A percentile compares a stretch with the other conserved stretches of the same genome.
Evolutionary conservation across 92 coral and sea anemone species (phyloP).

Genomic region (Phenganax subtilis): DNA sequence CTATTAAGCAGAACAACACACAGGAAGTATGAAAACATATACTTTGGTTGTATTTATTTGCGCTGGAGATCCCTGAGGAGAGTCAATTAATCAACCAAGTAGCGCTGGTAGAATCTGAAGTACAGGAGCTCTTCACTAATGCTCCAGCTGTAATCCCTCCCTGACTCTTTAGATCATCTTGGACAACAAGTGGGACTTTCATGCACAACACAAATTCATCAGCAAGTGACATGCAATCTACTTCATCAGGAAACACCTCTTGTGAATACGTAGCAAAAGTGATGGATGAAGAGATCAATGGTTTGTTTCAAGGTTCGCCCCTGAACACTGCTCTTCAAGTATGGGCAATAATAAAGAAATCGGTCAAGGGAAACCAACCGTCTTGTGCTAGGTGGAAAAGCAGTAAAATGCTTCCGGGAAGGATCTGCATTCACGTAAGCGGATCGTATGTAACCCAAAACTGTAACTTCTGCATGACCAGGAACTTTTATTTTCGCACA

Average conservation of each 20-base stretch:
- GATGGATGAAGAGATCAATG: constrained; percentile 14
- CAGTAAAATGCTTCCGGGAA: constrained; percentile 28
- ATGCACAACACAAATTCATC: not conserved
- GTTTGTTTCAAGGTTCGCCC: constrained; percentile 22
- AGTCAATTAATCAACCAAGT: constrained; percentile 24
- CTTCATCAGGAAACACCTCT: constrained; percentile 11
- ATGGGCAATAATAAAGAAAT: not conserved
- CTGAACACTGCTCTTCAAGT: constrained; percentile 16
- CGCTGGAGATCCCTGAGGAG: constrained; percentile 18
- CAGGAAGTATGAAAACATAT: constrained; percentile 34
- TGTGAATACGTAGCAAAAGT: not conserved
- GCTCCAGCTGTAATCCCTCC: constrained; percentile 32
- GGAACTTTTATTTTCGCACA: constrained; percentile 42
- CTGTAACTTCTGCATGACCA: constrained; percentile 24
- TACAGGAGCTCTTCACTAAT: constrained; percentile 18
- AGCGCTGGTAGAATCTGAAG: constrained; percentile 35
- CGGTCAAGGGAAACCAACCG: constrained; percentile 4
- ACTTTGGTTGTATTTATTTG: constrained; percentile 28
- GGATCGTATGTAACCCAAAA: constrained; percentile 26
- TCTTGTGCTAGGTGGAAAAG: constrained; percentile 10
- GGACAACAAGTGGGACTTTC: constrained; percentile 1
- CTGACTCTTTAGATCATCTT: constrained; percentile 14
- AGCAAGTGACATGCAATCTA: constrained; percentile 15
- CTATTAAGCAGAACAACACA: not conserved
- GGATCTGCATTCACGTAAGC: constrained; percentile 24